Evolutionary conservation across 2,888 invertebrate genomes (phyloP).

Genomic region (Ennomos quercinarius): DNA sequence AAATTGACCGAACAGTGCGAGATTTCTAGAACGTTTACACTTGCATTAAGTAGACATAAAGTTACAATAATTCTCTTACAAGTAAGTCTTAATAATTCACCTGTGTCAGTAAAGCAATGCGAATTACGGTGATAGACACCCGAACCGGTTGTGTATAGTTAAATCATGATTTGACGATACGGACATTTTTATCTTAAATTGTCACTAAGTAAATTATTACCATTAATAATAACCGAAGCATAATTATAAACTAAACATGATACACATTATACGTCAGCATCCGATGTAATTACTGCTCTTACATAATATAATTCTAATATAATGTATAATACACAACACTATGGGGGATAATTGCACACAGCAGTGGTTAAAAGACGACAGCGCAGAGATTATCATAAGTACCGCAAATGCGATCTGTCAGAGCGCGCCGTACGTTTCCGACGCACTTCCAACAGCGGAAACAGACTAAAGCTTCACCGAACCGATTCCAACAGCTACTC

Average conservation of each 20-base stretch:
- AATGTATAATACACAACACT: constrained; percentile 79
- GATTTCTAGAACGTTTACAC: constrained; percentile 86
- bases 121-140: constrained; percentile 62
- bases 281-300: constrained; percentile 67
- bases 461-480: constrained; percentile 32
- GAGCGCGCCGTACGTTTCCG: constrained; percentile 48
- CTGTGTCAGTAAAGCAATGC: constrained; percentile 80
- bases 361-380: constrained; percentile 69
- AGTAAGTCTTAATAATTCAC: constrained; percentile 83
- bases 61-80: constrained; percentile 83
- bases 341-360: constrained; percentile 75
- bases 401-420: constrained; percentile 55
- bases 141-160: constrained; percentile 66
- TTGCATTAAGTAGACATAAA: constrained; percentile 86
- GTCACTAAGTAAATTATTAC: constrained; percentile 79
- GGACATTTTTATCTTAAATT: constrained; percentile 75
- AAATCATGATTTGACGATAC: constrained; percentile 77
- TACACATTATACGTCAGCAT: constrained; percentile 77
- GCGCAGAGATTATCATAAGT: constrained; percentile 65
- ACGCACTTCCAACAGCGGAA: constrained; percentile 30
- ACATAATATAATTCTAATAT: constrained; percentile 73
- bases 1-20: constrained; percentile 86
- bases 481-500: constrained; percentile 42
- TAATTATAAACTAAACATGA: constrained; percentile 81
- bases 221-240: constrained; percentile 79